These are phyloP conservation scores for Polymixis flavicincta DNA, from an alignment of 2,888 invertebrate genomes.

Conservation along the genomic window DNA sequence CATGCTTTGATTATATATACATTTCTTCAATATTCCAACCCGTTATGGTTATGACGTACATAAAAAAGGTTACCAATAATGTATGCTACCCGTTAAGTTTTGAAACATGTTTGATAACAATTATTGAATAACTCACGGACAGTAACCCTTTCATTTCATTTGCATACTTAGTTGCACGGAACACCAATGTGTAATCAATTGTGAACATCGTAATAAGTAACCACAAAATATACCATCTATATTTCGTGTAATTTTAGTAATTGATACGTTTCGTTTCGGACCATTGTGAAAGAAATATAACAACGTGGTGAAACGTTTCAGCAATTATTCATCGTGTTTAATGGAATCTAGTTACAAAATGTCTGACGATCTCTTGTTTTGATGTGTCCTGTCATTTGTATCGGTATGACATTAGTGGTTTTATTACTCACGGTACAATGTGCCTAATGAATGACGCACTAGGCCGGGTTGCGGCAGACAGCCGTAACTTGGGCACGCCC, in stretches of 20 bases:
- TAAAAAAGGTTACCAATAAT: conserved; percentile 52
- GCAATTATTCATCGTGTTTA: conserved; percentile 66
- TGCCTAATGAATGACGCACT: conserved; percentile 53
- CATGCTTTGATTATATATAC: conserved; percentile 19
- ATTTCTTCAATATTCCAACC: conserved; percentile 30
- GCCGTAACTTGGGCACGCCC: conserved; percentile 52
- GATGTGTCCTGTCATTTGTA: conserved; percentile 57
- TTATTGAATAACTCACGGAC: conserved; percentile 69
- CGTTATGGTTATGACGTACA: conserved; percentile 42
- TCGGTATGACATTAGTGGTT: conserved; percentile 52
- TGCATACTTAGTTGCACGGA: conserved; percentile 72
- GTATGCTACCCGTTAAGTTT: conserved; percentile 58
- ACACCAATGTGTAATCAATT: conserved; percentile 69
- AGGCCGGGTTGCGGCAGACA: conserved; percentile 39
- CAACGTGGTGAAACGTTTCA: conserved; percentile 68
- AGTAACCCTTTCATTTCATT: conserved; percentile 75
- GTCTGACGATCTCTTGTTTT: conserved; percentile 62
- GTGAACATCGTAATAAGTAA: conserved; percentile 69
- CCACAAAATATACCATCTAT: conserved; percentile 65
- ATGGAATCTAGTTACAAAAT: conserved; percentile 69
- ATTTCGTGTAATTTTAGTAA: conserved; percentile 73
- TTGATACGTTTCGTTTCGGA: conserved; percentile 73
- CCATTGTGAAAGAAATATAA: conserved; percentile 76
- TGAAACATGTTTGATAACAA: conserved; percentile 69
- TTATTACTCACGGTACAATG: conserved; percentile 49